Base-by-base conservation (phyloP, 1,140 invertebrate genomes). In the Aphis gossypii region DNA sequence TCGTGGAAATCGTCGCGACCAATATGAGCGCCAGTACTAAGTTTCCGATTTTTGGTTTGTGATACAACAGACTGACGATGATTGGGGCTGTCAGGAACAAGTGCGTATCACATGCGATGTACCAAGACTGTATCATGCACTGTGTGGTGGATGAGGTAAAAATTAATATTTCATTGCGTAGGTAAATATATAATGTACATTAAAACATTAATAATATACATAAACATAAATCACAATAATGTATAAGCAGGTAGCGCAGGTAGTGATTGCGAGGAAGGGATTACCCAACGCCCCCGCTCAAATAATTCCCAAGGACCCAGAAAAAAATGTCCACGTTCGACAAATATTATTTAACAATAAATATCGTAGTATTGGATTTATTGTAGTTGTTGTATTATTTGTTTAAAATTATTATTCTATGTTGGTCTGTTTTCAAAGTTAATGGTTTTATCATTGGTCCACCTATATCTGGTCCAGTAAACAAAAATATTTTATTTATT, bases 121-220 rank as follows among this genome's bases (percentile, higher is more conserved):
- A 96, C 96, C 96, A 96, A 0, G 96, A 95, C 93, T 96, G 96
- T 56, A 95, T 95, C 93, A 96, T 95, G 94, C 96, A 96, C 96
- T 96, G 94, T 20, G 14, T 14, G 44, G 11, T 30, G 38, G 7
- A 4, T 9, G 54, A 60, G 4, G 60, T 18, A 76, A 76, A 76
- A 76, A 76, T 76, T n/a, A 76, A 76, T 76, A 23, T 76, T 76
- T 20, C 14, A 76, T 35, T 18, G 11, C 60, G 4, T 76, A 76
- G 30, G 60, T 68, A 3, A 68, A n/a, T 68, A 30, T 60, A 68
- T 30, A 41, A 41, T 41, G 38, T 41, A 41, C 38, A 41, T 41
- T 41, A 41, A 41, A 41, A 41, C 38, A 38, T 38, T 38, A 41
- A 56, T 8, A 25, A 30, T 56, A 14, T n/a, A 68, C n/a, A 5